These are phyloP conservation scores for Sturnus vulgaris DNA, from an alignment of 2,113 vertebrate genomes.

Conservation along the genomic window DNA sequence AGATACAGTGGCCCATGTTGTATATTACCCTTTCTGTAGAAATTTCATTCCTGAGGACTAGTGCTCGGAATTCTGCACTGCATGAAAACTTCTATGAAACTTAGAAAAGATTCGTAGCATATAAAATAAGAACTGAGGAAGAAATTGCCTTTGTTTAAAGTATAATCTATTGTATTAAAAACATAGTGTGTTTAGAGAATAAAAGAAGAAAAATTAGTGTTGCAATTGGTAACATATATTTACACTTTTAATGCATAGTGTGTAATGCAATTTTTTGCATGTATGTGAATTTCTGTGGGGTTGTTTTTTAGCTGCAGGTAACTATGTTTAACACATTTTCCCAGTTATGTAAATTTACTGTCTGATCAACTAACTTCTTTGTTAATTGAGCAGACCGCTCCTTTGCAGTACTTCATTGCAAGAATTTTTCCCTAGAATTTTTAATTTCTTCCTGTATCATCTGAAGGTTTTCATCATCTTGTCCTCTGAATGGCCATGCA, in stretches of 20 bases:
- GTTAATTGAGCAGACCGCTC: fast-evolving
- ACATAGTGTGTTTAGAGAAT: not conserved
- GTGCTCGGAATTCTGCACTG: not conserved
- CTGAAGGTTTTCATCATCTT: not conserved
- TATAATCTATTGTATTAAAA: not conserved
- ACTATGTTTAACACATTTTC: not conserved
- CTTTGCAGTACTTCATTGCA: not conserved
- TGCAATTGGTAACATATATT: not conserved
- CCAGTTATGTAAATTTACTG: not conserved
- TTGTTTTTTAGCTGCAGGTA: not conserved
- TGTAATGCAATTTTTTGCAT: not conserved
- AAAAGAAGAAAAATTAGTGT: not conserved
- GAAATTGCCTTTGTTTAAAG: not conserved
- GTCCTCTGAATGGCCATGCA: not conserved
- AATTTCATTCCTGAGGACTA: not conserved
- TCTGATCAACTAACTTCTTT: not conserved
- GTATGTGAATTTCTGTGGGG: not conserved
- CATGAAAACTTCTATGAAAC: not conserved
- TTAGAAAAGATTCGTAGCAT: not conserved
- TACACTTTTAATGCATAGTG: not conserved
- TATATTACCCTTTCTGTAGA: not conserved
- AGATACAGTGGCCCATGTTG: not conserved
- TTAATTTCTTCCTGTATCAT: not conserved
- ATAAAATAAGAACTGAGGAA: not conserved
- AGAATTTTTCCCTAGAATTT: not conserved